Base-by-base conservation (phyloP, 2,888 invertebrate species). In the Bhutanitis thaidina region DNA sequence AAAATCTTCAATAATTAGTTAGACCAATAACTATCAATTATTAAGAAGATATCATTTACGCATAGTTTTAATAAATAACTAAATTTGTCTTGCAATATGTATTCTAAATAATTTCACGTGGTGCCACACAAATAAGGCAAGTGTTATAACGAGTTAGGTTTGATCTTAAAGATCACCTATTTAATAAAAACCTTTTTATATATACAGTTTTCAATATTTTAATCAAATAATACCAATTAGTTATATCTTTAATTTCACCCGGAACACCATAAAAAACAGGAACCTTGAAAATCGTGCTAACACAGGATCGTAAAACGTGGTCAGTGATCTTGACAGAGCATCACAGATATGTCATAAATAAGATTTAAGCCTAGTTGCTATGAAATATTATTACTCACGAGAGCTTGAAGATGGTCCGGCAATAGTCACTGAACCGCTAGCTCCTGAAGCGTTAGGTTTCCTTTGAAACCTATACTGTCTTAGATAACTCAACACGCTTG, bases 391-490 rank as follows among this genome's bases (percentile, higher is more conserved):
- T 49, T 66, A 86, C 88, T 86, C 62, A 89, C 89, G 81, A 62
- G 80, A 76, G 62, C 67, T 73, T n/a, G 86, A 78, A 47, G 86
- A 63, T 50, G 79, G 64, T 47, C 84, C 68, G 51, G 77, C 76
- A 51, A 83, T 74, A 41, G 77, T 80, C 52, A 80, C 71, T 56
- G 77, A 69, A 61, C 72, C 74, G 61, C 78, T 77, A 46, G 75
- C 61, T 53, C 78, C 78, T 69, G 74, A 70, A 64, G 74, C 81
- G 64, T 71, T 83, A 43, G 86, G 85, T 82, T 92, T 93, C 76
- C 91, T 93, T 74, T 93, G 93, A 77, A 93, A 93, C 68, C 93
- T 91, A 73, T 93, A 94, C 71, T 91, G 93, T 65, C 93, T 90
- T 61, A 94, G 84, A 78, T 92, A 91, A 76, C 91, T 92, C 69